These are phyloP conservation scores for Dryoscopus gambensis DNA, from an alignment of 2,113 vertebrate species.

Conservation along the genomic window DNA sequence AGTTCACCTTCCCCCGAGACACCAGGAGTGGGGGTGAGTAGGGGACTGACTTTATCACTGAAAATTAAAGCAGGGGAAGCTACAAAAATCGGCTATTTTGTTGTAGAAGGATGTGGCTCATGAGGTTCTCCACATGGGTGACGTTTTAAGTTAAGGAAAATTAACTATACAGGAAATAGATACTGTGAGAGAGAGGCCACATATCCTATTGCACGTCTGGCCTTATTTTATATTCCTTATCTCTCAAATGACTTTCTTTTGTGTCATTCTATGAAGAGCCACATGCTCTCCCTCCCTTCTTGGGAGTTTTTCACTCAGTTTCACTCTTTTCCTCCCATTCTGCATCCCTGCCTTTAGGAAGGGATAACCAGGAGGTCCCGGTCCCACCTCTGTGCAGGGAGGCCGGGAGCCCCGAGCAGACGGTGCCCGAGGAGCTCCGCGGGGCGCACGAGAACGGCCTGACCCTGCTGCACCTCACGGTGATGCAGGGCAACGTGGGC, in stretches of 20 bases:
- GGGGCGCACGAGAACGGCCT: slow-evolving; percentile 57
- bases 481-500: slow-evolving; percentile 69
- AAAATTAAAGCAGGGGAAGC: not conserved
- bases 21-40: slow-evolving; percentile 14
- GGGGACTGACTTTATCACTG: not conserved
- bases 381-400: rapidly evolving
- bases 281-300: not conserved
- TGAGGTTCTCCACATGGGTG: not conserved
- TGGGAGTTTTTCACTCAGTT: not conserved
- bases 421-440: slow-evolving; percentile 56
- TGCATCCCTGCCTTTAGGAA: not conserved
- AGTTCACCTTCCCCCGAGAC: not conserved
- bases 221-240: not conserved
- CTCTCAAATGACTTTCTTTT: not conserved
- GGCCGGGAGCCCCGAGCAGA: not conserved
- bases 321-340: not conserved
- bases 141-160: not conserved
- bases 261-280: rapidly evolving
- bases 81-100: rapidly evolving
- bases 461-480: slow-evolving; percentile 76
- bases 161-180: not conserved
- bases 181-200: not conserved
- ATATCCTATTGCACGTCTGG: not conserved
- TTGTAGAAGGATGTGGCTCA: not conserved
- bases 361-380: not conserved